phyloP scores from a whole-genome alignment of 2,888 invertebrate species.

The Amorpha juglandis region DNA sequence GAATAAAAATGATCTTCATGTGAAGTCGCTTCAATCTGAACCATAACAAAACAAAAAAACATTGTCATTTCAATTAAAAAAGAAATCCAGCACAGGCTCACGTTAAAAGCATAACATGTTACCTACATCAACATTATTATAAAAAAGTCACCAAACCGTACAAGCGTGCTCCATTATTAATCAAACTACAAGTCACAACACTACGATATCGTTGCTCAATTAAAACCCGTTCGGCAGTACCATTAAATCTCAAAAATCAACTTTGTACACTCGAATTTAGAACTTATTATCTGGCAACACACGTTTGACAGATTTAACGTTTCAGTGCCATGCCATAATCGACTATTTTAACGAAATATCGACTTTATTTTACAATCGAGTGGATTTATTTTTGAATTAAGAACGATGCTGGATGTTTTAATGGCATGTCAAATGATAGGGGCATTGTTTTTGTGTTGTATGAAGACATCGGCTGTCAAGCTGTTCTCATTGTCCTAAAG shows the following conservation, averaged over 20 bases:
- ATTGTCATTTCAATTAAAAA: constrained; percentile 27
- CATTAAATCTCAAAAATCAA: constrained; percentile 33
- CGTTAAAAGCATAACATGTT: constrained; percentile 70
- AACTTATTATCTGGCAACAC: constrained; percentile 31
- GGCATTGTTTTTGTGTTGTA: constrained; percentile 76
- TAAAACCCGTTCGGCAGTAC: constrained; percentile 70
- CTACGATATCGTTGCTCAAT: constrained; percentile 80
- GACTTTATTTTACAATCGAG: constrained; percentile 35
- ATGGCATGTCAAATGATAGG: constrained; percentile 72
- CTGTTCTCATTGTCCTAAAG: constrained; percentile 59
- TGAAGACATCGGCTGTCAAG: constrained; percentile 78
- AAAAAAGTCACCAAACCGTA: constrained; percentile 63
- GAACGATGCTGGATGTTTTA: constrained; percentile 48
- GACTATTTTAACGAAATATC: constrained; percentile 37
- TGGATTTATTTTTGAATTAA: constrained; percentile 38
- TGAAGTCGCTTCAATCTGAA: constrained; percentile 5
- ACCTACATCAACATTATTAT: constrained; percentile 65
- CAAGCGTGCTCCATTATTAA: constrained; percentile 81
- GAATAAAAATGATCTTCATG: neutral
- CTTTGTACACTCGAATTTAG: neutral
- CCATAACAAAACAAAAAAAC: constrained; percentile 18
- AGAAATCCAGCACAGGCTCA: constrained; percentile 40
- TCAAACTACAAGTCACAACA: constrained; percentile 82
- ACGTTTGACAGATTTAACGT: constrained; percentile 7
- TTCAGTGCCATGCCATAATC: neutral